A percentile compares a stretch with the other conserved stretches of the same genome.
phyloP scores from a whole-genome alignment of 2,113 vertebrate genomes.

The Oncorhynchus masou region DNA sequence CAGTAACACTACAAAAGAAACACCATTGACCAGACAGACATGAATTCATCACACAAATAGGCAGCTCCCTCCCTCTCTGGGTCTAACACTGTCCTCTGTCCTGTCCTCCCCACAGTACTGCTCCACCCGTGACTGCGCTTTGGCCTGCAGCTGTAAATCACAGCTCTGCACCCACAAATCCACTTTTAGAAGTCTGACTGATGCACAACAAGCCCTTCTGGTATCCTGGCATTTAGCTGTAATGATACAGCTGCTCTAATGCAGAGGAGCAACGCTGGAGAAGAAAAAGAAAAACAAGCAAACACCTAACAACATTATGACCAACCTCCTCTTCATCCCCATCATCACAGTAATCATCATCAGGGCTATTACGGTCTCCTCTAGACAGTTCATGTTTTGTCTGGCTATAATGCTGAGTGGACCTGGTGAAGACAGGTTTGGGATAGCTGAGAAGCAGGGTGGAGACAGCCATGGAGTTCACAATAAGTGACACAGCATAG shows the following conservation, averaged over 20 bases:
- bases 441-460: not conserved
- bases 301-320: slow-evolving; percentile 41
- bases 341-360: slow-evolving; percentile 25
- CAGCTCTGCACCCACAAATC: slow-evolving; percentile 21
- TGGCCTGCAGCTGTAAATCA: slow-evolving; percentile 28
- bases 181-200: not conserved
- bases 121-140: not conserved
- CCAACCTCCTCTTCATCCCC: slow-evolving; percentile 34
- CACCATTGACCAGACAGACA: not conserved
- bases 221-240: slow-evolving; percentile 51
- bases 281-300: slow-evolving; percentile 25
- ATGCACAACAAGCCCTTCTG: slow-evolving; percentile 6
- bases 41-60: no score
- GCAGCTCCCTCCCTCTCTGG: no score
- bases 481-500: not conserved
- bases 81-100: not conserved
- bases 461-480: not conserved
- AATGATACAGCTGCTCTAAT: slow-evolving; percentile 32
- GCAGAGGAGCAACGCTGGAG: slow-evolving; percentile 28
- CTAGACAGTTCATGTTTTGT: no score
- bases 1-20: slow-evolving; percentile 1
- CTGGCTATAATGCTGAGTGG: not conserved
- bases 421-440: not conserved
- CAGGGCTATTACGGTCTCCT: slow-evolving; percentile 48
- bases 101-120: not conserved